phyloP scores from a whole-genome alignment of 2,797 vertebrate genomes.

The Sebastes steindachneri region DNA sequence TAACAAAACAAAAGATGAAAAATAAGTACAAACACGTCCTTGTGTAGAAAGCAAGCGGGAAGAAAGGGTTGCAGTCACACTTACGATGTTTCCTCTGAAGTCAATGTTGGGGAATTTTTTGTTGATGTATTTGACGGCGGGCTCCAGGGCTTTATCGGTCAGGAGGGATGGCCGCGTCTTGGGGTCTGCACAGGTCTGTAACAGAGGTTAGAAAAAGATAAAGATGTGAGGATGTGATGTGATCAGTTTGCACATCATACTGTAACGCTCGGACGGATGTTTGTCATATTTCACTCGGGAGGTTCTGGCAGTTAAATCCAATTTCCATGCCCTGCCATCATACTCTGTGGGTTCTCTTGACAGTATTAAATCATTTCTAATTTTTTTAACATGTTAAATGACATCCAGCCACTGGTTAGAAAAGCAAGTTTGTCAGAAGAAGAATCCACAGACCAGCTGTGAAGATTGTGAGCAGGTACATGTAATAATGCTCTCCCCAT shows the following conservation, averaged over 20 bases:
- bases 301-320: not conserved
- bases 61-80: not conserved
- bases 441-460: not conserved
- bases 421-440: not conserved
- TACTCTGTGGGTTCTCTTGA: not conserved
- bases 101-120: conserved; percentile 95
- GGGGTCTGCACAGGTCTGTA: conserved; percentile 80
- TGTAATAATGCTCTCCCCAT: not conserved
- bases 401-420: not conserved
- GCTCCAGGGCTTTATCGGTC: conserved; percentile 88
- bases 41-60: not conserved
- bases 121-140: conserved; percentile 92
- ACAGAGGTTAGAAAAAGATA: not conserved
- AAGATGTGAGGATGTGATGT: not conserved
- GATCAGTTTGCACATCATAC: not conserved
- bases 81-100: conserved; percentile 84
- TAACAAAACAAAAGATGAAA: not conserved
- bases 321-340: not conserved
- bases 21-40: not conserved
- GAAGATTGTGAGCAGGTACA: not conserved
- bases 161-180: conserved; percentile 85
- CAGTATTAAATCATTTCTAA: not conserved
- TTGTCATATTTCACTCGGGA: not conserved
- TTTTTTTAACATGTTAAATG: not conserved
- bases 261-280: not conserved